These are phyloP conservation scores for Drosophila kuntzei DNA, from an alignment of 2,888 invertebrate species.

Conservation along the genomic window DNA sequence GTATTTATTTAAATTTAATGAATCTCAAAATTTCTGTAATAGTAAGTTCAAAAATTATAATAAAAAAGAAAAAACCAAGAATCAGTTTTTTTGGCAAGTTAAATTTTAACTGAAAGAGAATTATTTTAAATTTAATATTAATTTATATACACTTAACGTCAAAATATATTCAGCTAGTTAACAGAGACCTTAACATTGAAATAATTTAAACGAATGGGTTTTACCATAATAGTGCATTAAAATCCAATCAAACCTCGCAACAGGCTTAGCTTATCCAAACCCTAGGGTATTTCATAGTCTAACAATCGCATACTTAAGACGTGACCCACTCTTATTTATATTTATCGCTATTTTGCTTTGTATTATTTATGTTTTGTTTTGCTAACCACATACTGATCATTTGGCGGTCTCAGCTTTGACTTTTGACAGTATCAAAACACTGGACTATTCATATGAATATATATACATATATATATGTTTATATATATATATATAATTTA, in stretches of 20 bases:
- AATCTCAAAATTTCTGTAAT: no score
- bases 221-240: no score
- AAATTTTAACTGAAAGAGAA: no score
- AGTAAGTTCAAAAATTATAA: no score
- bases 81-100: no score
- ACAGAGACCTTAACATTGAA: no score
- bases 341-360: slow-evolving; percentile 8
- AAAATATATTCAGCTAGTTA: not conserved
- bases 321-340: slow-evolving; percentile 11
- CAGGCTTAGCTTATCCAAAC: not conserved
- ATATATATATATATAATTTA: slow-evolving; percentile 50
- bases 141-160: not conserved
- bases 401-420: slow-evolving; percentile 20
- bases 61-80: no score
- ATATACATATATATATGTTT: not conserved
- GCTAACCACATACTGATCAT: slow-evolving; percentile 34
- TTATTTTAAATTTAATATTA: no score
- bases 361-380: slow-evolving; percentile 58
- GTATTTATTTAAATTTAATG: no score
- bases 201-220: no score
- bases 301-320: not conserved
- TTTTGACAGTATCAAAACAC: slow-evolving; percentile 48
- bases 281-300: not conserved
- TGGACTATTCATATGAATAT: slow-evolving; percentile 14
- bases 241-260: not conserved